Base-by-base conservation (phyloP, 2,113 vertebrate species). In the Engystomops pustulosus region DNA sequence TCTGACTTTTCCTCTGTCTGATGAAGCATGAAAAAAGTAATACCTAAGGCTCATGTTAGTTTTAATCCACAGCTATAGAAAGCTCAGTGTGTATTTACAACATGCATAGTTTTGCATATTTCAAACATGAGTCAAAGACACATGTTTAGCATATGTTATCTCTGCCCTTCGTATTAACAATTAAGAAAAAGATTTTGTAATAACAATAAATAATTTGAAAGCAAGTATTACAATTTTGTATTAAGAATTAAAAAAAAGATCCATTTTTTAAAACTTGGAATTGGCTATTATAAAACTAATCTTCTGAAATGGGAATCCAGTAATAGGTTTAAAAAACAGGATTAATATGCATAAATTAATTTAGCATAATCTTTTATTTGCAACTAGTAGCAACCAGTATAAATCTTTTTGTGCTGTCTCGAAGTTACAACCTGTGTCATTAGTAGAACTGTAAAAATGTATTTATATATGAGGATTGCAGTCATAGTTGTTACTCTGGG, bases 1-100 rank as follows among this genome's bases (percentile, higher is more conserved):
- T 67, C 62, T 20, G 62, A 67, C 18, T 67, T 67, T 36, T 67
- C 17, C 62, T 67, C 17, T 67, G 62, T 36, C 15, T 67, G 62
- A 67, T 67, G 30, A 34, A 67, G 62, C 62, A 67, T 67, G 32
- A 67, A 32, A 67, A 67, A 67, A 67, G 30, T 67, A 67, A 67
- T 67, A 67, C 62, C 32, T 67, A 18, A 67, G 62, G 62, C 62
- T 67, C 32, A 36, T 67, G 32, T 32, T 67, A 67, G 62, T 67
- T 67, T 36, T 67, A 67, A 67, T 67, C 30, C 62, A 67, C 30
- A 36, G 62, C 30, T 67, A 32, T 67, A 67, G 20, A 67, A 36
- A 67, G 62, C 17, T 67, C 62, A 67, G 62, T 36, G 62, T 34
- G 62, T 34, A 30, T 65, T 34, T 36, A 67, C 32, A 67, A 67